These are phyloP conservation scores for Danaus chrysippus DNA, from an alignment of 2,888 invertebrate genomes.

Conservation along the genomic window DNA sequence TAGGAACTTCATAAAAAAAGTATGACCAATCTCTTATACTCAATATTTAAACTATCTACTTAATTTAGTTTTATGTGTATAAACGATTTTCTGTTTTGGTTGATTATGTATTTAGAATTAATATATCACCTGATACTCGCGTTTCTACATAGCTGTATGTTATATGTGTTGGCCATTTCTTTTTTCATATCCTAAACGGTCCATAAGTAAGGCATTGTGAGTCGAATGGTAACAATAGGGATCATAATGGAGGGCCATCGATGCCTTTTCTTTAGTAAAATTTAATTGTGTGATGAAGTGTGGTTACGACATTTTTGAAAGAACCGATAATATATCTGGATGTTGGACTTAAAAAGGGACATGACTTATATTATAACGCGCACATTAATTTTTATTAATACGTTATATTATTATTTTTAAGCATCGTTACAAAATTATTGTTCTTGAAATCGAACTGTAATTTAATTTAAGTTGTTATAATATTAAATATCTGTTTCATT, in stretches of 20 bases:
- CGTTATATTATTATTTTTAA: too few species aligned
- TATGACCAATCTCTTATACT: too few species aligned
- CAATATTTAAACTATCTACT: too few species aligned
- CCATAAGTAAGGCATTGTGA: constrained; percentile 75
- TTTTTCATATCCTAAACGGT: constrained; percentile 73
- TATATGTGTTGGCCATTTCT: constrained; percentile 59
- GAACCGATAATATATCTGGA: constrained; percentile 22
- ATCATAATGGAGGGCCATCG: constrained; percentile 71
- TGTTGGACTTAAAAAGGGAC: constrained; percentile 20
- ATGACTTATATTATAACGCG: constrained; percentile 11
- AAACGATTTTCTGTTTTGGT: background rate
- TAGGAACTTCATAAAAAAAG: too few species aligned
- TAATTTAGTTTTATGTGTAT: too few species aligned
- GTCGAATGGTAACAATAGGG: constrained; percentile 72
- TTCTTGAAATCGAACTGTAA: too few species aligned
- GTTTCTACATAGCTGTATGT: constrained; percentile 38
- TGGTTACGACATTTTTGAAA: constrained; percentile 67
- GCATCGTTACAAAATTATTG: too few species aligned
- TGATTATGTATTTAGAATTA: constrained; percentile 10
- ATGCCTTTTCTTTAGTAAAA: constrained; percentile 74
- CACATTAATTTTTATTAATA: background rate
- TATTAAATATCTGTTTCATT: too few species aligned
- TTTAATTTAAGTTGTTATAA: too few species aligned
- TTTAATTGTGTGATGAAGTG: constrained; percentile 79
- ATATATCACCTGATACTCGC: constrained; percentile 1